These are phyloP conservation scores for Vanacampus margaritifer DNA, from an alignment of 2,113 vertebrate species.

Conservation along the genomic window DNA sequence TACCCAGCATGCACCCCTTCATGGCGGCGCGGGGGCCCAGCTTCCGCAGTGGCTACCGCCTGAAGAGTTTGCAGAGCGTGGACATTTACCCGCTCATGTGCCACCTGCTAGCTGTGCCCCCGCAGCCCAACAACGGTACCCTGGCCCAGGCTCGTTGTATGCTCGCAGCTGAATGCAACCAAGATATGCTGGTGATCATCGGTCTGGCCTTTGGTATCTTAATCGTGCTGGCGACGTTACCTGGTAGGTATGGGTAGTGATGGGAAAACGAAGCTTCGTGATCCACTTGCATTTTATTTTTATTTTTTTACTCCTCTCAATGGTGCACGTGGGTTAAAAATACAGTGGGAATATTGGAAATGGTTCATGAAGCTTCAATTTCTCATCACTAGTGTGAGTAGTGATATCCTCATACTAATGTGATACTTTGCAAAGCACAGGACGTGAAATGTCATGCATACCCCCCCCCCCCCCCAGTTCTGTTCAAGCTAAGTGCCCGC, in stretches of 20 bases:
- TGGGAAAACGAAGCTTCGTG: too few species aligned
- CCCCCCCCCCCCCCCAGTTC: conserved; percentile 27
- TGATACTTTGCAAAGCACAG: not conserved
- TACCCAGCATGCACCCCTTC: conserved; percentile 93
- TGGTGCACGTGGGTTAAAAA: too few species aligned
- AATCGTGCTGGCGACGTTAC: conserved; percentile 75
- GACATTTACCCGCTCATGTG: conserved; percentile 97
- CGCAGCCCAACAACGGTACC: conserved; percentile 84
- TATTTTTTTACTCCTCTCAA: too few species aligned
- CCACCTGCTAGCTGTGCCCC: conserved; percentile 77
- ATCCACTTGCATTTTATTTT: too few species aligned
- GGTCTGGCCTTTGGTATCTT: conserved; percentile 81
- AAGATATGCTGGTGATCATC: conserved; percentile 65
- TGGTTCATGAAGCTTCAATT: too few species aligned
- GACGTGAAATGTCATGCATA: not conserved
- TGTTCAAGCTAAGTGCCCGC: conserved; percentile 73
- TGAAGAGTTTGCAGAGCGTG: conserved; percentile 72
- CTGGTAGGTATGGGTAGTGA: conserved; percentile 42
- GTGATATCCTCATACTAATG: not conserved
- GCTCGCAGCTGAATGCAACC: conserved; percentile 77
- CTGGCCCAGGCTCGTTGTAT: conserved; percentile 75
- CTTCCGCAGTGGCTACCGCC: conserved; percentile 75
- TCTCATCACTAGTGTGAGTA: not conserved
- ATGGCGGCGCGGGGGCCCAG: conserved; percentile 84
- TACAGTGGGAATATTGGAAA: too few species aligned